Evolutionary conservation across 2,888 invertebrate genomes (phyloP).

Genomic region (Euplexia lucipara): DNA sequence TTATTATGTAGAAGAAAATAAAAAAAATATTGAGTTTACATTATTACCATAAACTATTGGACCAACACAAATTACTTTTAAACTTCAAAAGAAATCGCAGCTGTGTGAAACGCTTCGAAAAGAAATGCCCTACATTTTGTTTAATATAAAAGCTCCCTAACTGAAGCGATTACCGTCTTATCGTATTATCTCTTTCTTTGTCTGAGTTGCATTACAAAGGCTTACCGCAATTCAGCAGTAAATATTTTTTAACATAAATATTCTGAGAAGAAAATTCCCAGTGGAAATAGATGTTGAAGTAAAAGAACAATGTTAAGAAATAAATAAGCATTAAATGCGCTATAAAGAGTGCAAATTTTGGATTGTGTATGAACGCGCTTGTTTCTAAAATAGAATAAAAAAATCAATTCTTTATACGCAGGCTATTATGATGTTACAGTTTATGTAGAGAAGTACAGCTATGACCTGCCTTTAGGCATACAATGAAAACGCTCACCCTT

Average conservation of each 20-base stretch:
- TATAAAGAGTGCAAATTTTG: no score
- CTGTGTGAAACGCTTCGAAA: not conserved
- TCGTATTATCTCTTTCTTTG: slow-evolving; percentile 28
- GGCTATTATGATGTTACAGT: no score
- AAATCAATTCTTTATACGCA: no score
- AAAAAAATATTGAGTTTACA: no score
- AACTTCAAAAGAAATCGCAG: not conserved
- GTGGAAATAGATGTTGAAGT: not conserved
- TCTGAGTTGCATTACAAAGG: slow-evolving; percentile 19
- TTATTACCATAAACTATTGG: not conserved
- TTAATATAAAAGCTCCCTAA: slow-evolving; percentile 2
- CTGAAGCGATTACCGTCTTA: slow-evolving; percentile 24
- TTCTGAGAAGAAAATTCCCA: not conserved
- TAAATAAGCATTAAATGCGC: no score
- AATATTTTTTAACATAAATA: slow-evolving; percentile 11
- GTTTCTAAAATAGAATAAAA: no score
- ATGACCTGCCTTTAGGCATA: no score
- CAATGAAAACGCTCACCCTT: no score
- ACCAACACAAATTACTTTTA: slow-evolving; percentile 8
- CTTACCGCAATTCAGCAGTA: slow-evolving; percentile 2
- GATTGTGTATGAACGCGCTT: no score
- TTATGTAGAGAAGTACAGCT: no score
- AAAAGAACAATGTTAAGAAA: no score
- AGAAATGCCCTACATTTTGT: slow-evolving; percentile 22
- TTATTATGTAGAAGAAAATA: no score